These are phyloP conservation scores for Anoplopoma fimbria DNA, from an alignment of 2,113 vertebrate species.

Conservation along the genomic window DNA sequence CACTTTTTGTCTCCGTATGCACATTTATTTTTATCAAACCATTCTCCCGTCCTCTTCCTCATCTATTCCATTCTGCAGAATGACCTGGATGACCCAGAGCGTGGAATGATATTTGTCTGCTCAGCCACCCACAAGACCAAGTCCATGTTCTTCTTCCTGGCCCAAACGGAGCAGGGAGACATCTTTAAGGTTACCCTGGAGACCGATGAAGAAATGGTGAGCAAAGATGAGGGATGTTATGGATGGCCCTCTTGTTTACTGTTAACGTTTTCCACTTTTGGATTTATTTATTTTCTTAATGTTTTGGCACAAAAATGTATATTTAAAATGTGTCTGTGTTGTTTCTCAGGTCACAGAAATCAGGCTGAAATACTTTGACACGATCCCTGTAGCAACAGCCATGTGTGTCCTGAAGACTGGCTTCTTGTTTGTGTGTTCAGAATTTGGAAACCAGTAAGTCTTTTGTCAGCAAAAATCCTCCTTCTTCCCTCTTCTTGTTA, in stretches of 20 bases:
- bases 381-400: conserved; percentile 94
- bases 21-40: conserved; percentile 5
- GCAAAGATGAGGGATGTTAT: conserved; percentile 29
- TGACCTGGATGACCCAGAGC: conserved; percentile 97
- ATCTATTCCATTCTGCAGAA: conserved; percentile 82
- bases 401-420: conserved; percentile 99
- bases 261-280: not conserved
- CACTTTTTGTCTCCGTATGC: not conserved
- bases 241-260: not conserved
- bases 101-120: conserved; percentile 99
- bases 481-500: not conserved
- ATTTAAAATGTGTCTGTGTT: not conserved
- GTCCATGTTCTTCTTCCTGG: conserved; percentile 99
- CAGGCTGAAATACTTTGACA: conserved; percentile 98
- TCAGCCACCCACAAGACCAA: conserved; percentile 99
- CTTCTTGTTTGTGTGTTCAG: conserved; percentile 96
- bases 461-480: not conserved
- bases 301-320: not conserved
- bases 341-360: conserved; percentile 94
- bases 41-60: not conserved
- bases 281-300: not conserved
- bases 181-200: conserved; percentile 99
- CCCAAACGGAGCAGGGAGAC: conserved; percentile 98
- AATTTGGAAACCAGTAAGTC: conserved; percentile 98
- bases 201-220: conserved; percentile 99